These are phyloP conservation scores for Eueremaeus valkanovi DNA, from an alignment of 2,888 invertebrate genomes.

Conservation along the genomic window DNA sequence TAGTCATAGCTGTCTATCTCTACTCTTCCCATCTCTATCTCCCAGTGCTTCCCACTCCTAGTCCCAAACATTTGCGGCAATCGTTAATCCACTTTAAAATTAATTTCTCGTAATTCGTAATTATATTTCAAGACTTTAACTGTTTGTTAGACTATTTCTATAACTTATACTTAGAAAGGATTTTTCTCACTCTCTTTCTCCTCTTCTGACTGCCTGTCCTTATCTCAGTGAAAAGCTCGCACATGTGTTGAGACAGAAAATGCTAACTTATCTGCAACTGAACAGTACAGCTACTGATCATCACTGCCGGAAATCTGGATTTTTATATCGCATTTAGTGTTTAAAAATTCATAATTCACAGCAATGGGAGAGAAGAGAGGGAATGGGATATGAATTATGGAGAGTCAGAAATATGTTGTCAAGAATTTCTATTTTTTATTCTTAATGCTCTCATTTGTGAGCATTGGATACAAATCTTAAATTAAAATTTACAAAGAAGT, in stretches of 20 bases:
- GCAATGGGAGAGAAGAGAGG: not conserved
- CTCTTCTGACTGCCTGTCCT: not conserved
- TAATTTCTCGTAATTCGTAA: slow-evolving; percentile 23
- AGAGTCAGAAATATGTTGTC: too few species aligned
- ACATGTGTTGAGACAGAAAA: not conserved
- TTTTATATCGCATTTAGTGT: not conserved
- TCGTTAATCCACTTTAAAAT: slow-evolving; percentile 30
- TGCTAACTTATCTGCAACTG: too few species aligned
- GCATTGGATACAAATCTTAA: too few species aligned
- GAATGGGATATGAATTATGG: too few species aligned
- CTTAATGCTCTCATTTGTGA: slow-evolving; percentile 9
- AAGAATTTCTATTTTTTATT: too few species aligned
- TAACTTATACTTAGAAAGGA: not conserved
- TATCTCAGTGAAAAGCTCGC: not conserved
- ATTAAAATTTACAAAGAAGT: too few species aligned
- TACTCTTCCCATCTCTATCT: slow-evolving; percentile 11
- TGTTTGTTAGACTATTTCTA: slow-evolving; percentile 9
- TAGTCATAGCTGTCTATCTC: not conserved
- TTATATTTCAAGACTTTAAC: slow-evolving; percentile 20
- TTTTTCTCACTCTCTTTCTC: too few species aligned
- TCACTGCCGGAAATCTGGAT: slow-evolving; percentile 24
- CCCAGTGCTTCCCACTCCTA: too few species aligned
- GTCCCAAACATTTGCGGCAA: not conserved
- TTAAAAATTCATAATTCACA: slow-evolving; percentile 28
- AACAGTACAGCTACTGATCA: not conserved